Evolutionary conservation across 1,140 invertebrate genomes (phyloP).

Genomic region (Periplaneta americana): DNA sequence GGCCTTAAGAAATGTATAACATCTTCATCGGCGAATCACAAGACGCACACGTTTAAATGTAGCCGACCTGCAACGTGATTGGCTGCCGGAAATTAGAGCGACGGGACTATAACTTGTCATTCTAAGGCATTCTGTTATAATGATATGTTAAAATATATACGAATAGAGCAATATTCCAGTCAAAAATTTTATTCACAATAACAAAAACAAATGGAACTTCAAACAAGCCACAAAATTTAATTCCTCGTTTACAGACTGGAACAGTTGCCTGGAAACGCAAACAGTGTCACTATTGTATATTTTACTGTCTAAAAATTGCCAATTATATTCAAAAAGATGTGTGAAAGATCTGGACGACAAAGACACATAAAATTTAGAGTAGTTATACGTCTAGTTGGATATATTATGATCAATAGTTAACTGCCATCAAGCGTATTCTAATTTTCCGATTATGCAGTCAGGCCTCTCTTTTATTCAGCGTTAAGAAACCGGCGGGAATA

Average conservation of each 20-base stretch:
- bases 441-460: neutral
- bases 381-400: neutral
- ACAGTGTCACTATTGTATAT: neutral
- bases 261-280: neutral
- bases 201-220: too few relatives aligned
- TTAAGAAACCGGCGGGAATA: neutral
- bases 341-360: neutral
- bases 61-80: too few relatives aligned
- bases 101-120: too few relatives aligned
- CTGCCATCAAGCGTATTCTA: neutral
- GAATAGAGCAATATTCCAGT: too few relatives aligned
- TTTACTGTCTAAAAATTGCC: neutral
- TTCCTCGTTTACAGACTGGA: neutral
- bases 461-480: neutral
- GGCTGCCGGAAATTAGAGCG: too few relatives aligned
- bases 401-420: neutral
- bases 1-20: too few relatives aligned
- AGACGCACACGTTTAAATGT: too few relatives aligned
- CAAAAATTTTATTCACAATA: too few relatives aligned
- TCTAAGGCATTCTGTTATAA: too few relatives aligned
- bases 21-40: too few relatives aligned
- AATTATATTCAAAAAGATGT: neutral
- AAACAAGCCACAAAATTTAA: neutral
- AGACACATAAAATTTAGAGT: neutral
- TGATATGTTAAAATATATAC: too few relatives aligned